A percentile compares a stretch with the other conserved stretches of the same genome.
These are phyloP conservation scores for Ridgeia piscesae DNA, from an alignment of 1,140 invertebrate genomes.

Conservation along the genomic window DNA sequence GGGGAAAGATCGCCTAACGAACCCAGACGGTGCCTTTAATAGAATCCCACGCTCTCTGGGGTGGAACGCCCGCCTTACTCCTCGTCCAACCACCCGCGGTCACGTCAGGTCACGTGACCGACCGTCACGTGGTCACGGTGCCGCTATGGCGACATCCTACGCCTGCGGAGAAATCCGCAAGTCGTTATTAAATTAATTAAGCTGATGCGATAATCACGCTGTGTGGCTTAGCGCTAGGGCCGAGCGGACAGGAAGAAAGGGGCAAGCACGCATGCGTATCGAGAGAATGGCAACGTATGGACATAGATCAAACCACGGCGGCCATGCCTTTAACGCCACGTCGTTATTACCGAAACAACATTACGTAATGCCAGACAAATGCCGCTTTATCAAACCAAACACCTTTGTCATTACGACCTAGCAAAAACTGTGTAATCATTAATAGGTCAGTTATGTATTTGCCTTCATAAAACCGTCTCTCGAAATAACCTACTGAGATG, in stretches of 20 bases:
- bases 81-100: not conserved
- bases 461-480: not conserved
- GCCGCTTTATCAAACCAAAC: too few relatives aligned
- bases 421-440: too few relatives aligned
- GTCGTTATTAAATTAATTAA: constrained; percentile 2
- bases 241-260: not conserved
- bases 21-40: not conserved
- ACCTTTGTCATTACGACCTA: too few relatives aligned
- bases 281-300: not conserved
- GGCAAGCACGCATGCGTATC: not conserved
- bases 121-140: not conserved
- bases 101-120: not conserved
- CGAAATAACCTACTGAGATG: not conserved
- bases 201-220: not conserved
- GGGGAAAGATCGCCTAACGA: not conserved
- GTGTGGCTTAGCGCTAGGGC: not conserved
- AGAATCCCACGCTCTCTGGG: not conserved
- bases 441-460: not conserved
- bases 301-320: not conserved
- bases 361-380: too few relatives aligned
- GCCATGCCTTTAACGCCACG: too few relatives aligned
- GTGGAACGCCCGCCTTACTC: not conserved
- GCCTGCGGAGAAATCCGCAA: not conserved
- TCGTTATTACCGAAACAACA: too few relatives aligned
- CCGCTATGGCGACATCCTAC: not conserved